phyloP scores from a whole-genome alignment of 2,113 vertebrate genomes.

The Cololabis saira region DNA sequence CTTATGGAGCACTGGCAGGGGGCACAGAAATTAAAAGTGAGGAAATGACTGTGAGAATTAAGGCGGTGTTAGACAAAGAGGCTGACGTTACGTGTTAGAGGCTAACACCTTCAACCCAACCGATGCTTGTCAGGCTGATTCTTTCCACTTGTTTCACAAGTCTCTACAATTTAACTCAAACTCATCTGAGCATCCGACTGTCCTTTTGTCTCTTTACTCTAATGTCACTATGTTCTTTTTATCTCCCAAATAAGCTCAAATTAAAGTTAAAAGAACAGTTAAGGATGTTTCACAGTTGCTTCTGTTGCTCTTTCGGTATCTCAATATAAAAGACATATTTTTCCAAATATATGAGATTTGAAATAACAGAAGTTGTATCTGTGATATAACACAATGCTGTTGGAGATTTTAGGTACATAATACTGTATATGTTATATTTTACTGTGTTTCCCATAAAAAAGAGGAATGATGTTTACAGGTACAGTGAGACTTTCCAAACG shows the following conservation, averaged over 20 bases:
- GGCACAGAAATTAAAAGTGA: slow-evolving; percentile 75
- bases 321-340: too few species aligned
- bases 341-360: too few species aligned
- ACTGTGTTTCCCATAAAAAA: too few species aligned
- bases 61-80: slow-evolving; percentile 72
- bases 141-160: slow-evolving; percentile 57
- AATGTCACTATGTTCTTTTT: slow-evolving; percentile 24
- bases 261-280: neutral
- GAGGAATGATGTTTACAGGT: too few species aligned
- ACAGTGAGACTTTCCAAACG: too few species aligned
- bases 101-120: slow-evolving; percentile 68
- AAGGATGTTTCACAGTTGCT: too few species aligned
- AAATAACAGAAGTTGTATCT: too few species aligned
- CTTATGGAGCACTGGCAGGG: slow-evolving; percentile 52
- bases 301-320: too few species aligned
- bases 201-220: slow-evolving; percentile 18
- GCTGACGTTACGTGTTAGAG: slow-evolving; percentile 52
- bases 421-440: too few species aligned
- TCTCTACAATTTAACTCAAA: slow-evolving; percentile 39
- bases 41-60: slow-evolving; percentile 79
- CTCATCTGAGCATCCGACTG: slow-evolving; percentile 32
- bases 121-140: slow-evolving; percentile 76
- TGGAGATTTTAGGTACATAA: too few species aligned
- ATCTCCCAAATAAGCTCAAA: neutral
- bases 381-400: too few species aligned